Conservation (phyloP, 2,888 invertebrate genomes). For the Volucella inanis region DNA sequence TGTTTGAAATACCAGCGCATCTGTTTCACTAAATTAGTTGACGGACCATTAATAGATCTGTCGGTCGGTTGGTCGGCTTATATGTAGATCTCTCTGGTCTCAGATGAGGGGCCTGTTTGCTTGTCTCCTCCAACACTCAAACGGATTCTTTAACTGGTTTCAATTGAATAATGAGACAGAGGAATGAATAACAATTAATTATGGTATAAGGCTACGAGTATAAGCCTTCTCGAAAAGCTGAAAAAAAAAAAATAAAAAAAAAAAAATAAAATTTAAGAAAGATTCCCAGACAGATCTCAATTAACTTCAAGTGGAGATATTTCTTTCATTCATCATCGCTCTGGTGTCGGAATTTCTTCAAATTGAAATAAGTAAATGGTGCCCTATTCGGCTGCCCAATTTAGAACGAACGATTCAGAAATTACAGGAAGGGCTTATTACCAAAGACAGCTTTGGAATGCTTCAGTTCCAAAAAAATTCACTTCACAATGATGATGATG, state of each 20-base stretch:
- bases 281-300: no score
- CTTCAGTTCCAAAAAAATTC: no score
- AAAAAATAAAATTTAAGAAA: neutral
- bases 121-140: slow-evolving; percentile 31
- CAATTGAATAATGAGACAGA: slow-evolving; percentile 71
- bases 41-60: slow-evolving; percentile 63
- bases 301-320: no score
- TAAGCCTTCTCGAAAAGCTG: slow-evolving; percentile 30
- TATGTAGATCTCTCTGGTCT: slow-evolving; percentile 17
- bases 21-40: slow-evolving; percentile 67
- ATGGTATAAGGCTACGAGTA: slow-evolving; percentile 13
- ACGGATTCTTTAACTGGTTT: slow-evolving; percentile 55
- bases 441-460: no score
- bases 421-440: no score
- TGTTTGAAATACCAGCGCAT: slow-evolving; percentile 24
- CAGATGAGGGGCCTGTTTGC: neutral
- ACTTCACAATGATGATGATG: no score
- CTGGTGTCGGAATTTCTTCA: no score
- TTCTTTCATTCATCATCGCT: no score
- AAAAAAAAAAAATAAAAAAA: slow-evolving; percentile 17
- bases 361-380: no score
- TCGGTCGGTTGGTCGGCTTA: no score
- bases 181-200: slow-evolving; percentile 71
- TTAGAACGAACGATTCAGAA: no score
- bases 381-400: no score